Evolutionary conservation across 1,140 invertebrate species (phyloP), one percentile per base, ranked within the genome.

Genomic region (Papilio glaucus): DNA sequence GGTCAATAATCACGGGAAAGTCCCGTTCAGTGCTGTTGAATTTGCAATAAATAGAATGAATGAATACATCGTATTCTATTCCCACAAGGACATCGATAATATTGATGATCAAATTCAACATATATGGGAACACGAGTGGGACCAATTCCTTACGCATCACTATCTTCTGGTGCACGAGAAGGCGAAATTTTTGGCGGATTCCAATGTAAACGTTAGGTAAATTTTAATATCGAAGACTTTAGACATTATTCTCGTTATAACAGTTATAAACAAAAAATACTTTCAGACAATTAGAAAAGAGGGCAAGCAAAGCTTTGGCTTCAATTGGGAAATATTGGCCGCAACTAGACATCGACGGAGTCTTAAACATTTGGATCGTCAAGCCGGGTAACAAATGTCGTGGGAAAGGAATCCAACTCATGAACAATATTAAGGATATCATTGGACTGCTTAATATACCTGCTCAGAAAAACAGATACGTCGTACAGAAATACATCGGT

Each of bases 401-500:
- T 3, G 98, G 98, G 0, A 94, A 97, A 80, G 98, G 98, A 53
- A 99, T 99, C 72, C 95, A 96, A 15, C 94, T 98, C 26, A 96
- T 98, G 94, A 97, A 98, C 86, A 96, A 96, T 84, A 93, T 99
- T 10, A 97, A 98, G 75, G 97, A 97, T 80, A 98, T 99, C 42
- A 90, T 98, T 75, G 95, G 95, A 57, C 95, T 95, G 74, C 94
- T 96, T 37, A 96, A 95, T 85, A 76, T 89, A 60, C 88, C 88
- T 24, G 93, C 94, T 18, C 94, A 94, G 67, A 97, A 97, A 86
- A 95, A 95, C 73, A 95, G 97, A 94, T 98, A 97, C 88, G 97
- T 99, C 41, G 96, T 98, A 21, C 98, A 99, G 89, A 99, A 99
- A 93, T 99, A 99, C 88, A 98, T 99, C 79, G 98, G 97, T 98